Conservation (phyloP, 2,888 invertebrate genomes). For the Andrena hattorfiana region DNA sequence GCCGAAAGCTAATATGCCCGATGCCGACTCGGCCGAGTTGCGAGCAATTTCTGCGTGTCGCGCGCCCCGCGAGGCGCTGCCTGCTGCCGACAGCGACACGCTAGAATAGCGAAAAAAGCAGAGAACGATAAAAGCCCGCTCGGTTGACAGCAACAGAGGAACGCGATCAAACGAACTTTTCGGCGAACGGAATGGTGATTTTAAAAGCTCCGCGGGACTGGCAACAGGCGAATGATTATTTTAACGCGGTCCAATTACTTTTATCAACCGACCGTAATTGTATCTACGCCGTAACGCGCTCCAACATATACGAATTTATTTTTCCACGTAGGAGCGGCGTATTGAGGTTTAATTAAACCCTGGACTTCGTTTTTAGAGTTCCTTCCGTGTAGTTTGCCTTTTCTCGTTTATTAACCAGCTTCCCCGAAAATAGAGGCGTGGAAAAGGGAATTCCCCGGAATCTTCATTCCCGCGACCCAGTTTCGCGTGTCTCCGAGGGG, state of each 20-base stretch:
- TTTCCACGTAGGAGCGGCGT: no score
- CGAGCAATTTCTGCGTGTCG: slow-evolving; percentile 5
- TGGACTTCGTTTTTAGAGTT: no score
- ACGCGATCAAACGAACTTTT: slow-evolving; percentile 13
- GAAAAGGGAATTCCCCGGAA: slow-evolving; percentile 9
- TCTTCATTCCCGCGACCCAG: slow-evolving; percentile 43
- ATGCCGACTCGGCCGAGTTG: not conserved
- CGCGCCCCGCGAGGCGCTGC: not conserved
- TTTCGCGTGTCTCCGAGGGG: not conserved
- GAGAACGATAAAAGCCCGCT: not conserved
- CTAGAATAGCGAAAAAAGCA: not conserved
- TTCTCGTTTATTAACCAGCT: not conserved
- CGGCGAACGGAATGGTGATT: not conserved
- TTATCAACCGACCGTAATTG: not conserved
- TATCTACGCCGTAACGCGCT: no score
- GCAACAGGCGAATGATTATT: slow-evolving; percentile 16
- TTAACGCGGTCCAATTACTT: slow-evolving; percentile 23
- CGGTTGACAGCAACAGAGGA: not conserved
- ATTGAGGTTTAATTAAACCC: no score
- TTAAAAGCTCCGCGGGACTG: slow-evolving; percentile 10
- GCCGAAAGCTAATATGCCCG: slow-evolving; percentile 26
- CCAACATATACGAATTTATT: no score
- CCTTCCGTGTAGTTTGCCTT: no score
- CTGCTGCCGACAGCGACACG: not conserved
- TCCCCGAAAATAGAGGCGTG: not conserved